These are phyloP conservation scores for Aphidoletes aphidimyza DNA, from an alignment of 2,888 invertebrate genomes.

Conservation along the genomic window DNA sequence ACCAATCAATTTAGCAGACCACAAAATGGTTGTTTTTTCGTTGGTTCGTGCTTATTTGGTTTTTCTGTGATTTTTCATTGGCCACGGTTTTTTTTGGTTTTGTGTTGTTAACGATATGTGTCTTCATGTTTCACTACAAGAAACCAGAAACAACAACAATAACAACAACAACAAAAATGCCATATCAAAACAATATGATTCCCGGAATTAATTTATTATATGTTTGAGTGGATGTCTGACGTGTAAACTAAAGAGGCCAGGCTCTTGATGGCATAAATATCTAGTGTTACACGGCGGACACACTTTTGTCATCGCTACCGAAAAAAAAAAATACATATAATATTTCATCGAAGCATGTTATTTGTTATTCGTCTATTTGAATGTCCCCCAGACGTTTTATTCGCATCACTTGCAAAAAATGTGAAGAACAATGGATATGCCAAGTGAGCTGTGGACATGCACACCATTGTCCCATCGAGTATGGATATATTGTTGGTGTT, in stretches of 20 bases:
- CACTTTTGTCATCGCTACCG: neutral
- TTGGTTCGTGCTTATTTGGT: neutral
- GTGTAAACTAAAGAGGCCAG: neutral
- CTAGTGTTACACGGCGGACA: conserved; percentile 19
- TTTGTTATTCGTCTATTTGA: neutral
- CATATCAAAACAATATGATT: conserved; percentile 44
- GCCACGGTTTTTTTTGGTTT: neutral
- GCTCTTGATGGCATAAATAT: neutral
- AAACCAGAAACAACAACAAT: too few relatives aligned
- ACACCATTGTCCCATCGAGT: conserved; percentile 34
- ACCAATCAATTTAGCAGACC: conserved; percentile 36
- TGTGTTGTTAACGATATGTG: too few relatives aligned
- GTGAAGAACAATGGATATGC: conserved; percentile 38
- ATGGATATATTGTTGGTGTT: neutral
- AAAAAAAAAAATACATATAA: neutral
- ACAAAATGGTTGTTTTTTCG: conserved; percentile 21
- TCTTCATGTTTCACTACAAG: too few relatives aligned
- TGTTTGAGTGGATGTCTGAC: conserved; percentile 33
- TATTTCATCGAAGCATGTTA: conserved; percentile 48
- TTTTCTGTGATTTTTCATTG: conserved; percentile 29
- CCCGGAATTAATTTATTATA: conserved; percentile 45
- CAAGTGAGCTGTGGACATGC: neutral
- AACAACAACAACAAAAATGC: too few relatives aligned
- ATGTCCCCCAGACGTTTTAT: neutral
- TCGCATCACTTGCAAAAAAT: neutral